phyloP scores from a whole-genome alignment of 1,140 invertebrate genomes.

The Pemphigus obesinymphae region DNA sequence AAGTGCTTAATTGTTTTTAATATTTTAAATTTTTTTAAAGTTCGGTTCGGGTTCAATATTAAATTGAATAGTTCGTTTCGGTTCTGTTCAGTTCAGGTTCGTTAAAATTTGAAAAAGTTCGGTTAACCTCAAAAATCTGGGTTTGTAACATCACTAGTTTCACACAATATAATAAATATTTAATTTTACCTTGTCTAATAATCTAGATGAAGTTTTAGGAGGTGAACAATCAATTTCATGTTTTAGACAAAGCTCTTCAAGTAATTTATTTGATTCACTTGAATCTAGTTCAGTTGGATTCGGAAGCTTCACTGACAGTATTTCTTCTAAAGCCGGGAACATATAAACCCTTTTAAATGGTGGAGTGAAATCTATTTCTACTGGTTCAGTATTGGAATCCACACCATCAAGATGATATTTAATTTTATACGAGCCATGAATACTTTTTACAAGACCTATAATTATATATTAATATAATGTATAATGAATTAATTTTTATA shows the following conservation, averaged over 20 bases:
- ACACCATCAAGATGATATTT: constrained; percentile 91
- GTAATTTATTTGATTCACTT: constrained; percentile 64
- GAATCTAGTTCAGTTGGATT: constrained; percentile 62
- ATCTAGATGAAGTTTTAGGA: constrained; percentile 83
- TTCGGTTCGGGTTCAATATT: too few relatives aligned
- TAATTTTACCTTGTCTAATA: constrained; percentile 85
- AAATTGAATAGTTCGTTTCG: too few relatives aligned
- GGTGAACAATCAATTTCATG: constrained; percentile 86
- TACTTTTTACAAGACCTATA: constrained; percentile 64
- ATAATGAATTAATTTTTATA: constrained; percentile 58
- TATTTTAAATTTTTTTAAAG: too few relatives aligned
- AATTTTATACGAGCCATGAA: constrained; percentile 68
- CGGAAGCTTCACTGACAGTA: constrained; percentile 79
- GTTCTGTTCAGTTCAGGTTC: too few relatives aligned
- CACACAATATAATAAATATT: too few relatives aligned
- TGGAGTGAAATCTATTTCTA: constrained; percentile 95
- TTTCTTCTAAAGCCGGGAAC: constrained; percentile 83
- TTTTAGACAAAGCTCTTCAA: constrained; percentile 80
- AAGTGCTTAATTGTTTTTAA: too few relatives aligned
- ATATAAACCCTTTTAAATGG: constrained; percentile 91
- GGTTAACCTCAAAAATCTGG: too few relatives aligned
- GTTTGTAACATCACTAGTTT: too few relatives aligned
- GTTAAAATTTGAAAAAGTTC: too few relatives aligned
- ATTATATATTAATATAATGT: constrained; percentile 10
- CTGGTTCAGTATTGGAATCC: constrained; percentile 63